Percentiles rank a stretch among this genome's conserved stretches.
These are phyloP conservation scores for Malacoctenus gilli DNA, from an alignment of 2,797 vertebrate species.

Conservation along the genomic window DNA sequence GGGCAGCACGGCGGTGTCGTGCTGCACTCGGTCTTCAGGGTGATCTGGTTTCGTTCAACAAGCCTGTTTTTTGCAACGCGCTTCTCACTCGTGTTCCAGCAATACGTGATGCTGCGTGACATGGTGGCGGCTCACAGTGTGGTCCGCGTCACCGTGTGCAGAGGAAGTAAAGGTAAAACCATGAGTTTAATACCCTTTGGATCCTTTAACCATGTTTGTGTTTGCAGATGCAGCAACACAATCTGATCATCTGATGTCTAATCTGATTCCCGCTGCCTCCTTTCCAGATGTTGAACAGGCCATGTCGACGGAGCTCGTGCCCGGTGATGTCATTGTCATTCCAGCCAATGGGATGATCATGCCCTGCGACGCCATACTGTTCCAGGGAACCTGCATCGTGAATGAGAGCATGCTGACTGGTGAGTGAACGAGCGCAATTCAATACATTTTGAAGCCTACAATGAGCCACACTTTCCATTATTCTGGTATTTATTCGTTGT, in stretches of 20 bases:
- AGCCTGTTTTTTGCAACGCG: not conserved
- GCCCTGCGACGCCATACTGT: constrained; percentile 93
- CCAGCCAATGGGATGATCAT: constrained; percentile 93
- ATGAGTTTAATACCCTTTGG: not conserved
- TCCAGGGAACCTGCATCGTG: constrained; percentile 93
- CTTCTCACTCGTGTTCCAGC: constrained; percentile 76
- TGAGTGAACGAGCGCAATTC: too few species aligned
- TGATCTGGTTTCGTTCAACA: too few species aligned
- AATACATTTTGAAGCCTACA: too few species aligned
- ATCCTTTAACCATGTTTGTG: too few species aligned
- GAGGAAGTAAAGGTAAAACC: constrained; percentile 85
- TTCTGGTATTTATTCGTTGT: too few species aligned
- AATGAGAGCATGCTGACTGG: constrained; percentile 99
- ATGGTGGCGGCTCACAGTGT: constrained; percentile 94
- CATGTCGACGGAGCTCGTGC: constrained; percentile 95
- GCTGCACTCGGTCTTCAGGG: too few species aligned
- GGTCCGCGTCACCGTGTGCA: constrained; percentile 89
- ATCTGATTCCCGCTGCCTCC: not conserved
- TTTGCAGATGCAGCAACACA: too few species aligned
- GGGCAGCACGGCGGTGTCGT: too few species aligned
- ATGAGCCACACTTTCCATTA: too few species aligned
- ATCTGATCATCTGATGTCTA: not conserved
- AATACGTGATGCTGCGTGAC: constrained; percentile 94
- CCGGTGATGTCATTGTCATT: constrained; percentile 92
- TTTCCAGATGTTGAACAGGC: constrained; percentile 87